Percentiles rank a stretch among this genome's conserved stretches.
These are phyloP conservation scores for Lycocorax pyrrhopterus DNA, from an alignment of 2,113 vertebrate species.

Conservation along the genomic window DNA sequence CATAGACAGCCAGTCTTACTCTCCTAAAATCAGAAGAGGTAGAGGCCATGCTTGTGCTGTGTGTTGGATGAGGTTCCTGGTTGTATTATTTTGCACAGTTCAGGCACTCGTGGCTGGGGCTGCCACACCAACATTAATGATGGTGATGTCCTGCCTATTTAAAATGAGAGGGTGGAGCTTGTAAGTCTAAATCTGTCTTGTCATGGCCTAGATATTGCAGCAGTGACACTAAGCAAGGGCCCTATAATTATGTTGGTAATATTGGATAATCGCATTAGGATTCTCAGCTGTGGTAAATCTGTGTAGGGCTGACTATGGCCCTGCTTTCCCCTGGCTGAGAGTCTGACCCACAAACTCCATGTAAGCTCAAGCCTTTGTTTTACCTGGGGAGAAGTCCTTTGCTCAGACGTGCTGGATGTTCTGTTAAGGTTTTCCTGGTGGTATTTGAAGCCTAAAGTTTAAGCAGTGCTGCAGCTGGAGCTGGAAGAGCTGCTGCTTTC, in stretches of 20 bases:
- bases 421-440: not conserved
- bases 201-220: conserved; percentile 48
- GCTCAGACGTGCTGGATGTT: not conserved
- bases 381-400: not conserved
- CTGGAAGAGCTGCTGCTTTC: not conserved
- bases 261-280: conserved; percentile 41
- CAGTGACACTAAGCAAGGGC: not conserved
- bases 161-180: conserved; percentile 28
- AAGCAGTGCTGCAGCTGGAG: not conserved
- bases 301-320: not conserved
- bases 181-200: conserved; percentile 28
- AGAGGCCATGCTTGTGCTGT: fast-evolving
- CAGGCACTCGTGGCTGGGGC: not conserved
- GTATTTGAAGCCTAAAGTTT: not conserved
- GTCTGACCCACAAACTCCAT: fast-evolving
- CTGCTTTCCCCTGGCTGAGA: not conserved
- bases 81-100: not conserved
- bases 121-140: not conserved
- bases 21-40: not conserved
- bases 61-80: not conserved
- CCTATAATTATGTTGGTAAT: not conserved
- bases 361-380: not conserved
- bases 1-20: not conserved
- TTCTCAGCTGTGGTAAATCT: not conserved
- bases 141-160: not conserved